Conservation (phyloP, 2,888 invertebrate species). For the Aquatica leii region DNA sequence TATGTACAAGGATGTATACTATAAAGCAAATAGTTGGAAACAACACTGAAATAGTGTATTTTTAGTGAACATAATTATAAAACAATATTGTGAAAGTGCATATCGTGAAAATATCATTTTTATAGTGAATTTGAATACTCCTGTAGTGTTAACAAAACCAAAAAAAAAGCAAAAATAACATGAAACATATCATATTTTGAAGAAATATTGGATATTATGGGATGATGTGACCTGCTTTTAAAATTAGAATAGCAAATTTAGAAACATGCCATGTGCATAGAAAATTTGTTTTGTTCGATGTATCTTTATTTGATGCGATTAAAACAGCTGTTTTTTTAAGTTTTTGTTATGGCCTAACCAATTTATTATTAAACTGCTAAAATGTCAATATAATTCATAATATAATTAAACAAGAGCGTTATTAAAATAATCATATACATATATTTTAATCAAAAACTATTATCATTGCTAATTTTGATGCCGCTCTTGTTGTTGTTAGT, state of each 20-base stretch:
- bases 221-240: conserved; percentile 52
- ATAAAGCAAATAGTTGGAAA: conserved; percentile 92
- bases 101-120: conserved; percentile 32
- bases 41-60: conserved; percentile 66
- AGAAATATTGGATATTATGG: conserved; percentile 50
- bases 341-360: conserved; percentile 21
- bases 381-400: conserved; percentile 19
- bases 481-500: conserved; percentile 18
- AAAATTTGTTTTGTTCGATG: conserved; percentile 22
- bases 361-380: conserved; percentile 6
- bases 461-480: conserved; percentile 2
- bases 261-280: conserved; percentile 30
- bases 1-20: conserved; percentile 92
- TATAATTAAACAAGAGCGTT: conserved; percentile 7
- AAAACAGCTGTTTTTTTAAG: conserved; percentile 20
- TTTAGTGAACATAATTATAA: conserved; percentile 40
- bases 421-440: neutral
- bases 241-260: conserved; percentile 40
- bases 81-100: conserved; percentile 36
- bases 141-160: conserved; percentile 42
- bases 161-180: conserved; percentile 44
- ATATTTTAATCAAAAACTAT: conserved; percentile 3
- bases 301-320: conserved; percentile 14
- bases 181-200: conserved; percentile 58
- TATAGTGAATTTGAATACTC: conserved; percentile 33